Evolutionary conservation across 2,797 vertebrate genomes (phyloP), one percentile per base, ranked within the genome.

Genomic region (Rachycentron canadum): DNA sequence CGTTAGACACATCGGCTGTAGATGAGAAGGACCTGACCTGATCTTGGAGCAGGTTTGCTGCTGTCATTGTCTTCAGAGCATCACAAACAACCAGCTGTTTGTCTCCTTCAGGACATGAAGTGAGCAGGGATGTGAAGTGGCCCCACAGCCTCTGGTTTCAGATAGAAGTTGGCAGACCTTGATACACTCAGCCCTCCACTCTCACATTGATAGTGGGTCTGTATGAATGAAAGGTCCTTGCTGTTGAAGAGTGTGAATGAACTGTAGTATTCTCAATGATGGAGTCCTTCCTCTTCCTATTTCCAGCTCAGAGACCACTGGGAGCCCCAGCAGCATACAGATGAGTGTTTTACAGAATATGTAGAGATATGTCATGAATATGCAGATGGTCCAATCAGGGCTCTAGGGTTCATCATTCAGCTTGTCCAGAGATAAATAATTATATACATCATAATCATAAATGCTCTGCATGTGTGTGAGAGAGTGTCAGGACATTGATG

Each of bases 161-260:
- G 58, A 55, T 73, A 61, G 69, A 78, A 78, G 72, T 72, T 84
- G 76, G 58, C 77, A 83, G 74, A 80, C 84, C 76, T 87, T 73
- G 82, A 73, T 76, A 38, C 70, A 83, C 60, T 73, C 81, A 77
- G 70, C 75, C 84, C 75, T 77, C 76, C 45, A 79, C 82, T 91
- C 84, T 70, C 70, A 86, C 50, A 57, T 78, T 79, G 84, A 84
- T 72, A 82, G 84, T 85, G 76, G 69, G 74, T 60, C 71, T 69
- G 75, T 68, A 81, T 92, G 90, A 92, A 92, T 92, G 90, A 90
- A 87, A 80, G 73, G 85, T 85, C 87, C 86, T 88, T 88, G 84
- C 85, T 78, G 84, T 67, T 84, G 76, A 81, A 69, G 72, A 82
- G 76, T 83, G 75, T 91, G 89, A 91, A 90, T 90, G 88, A 88